A percentile compares a stretch with the other conserved stretches of the same genome.
phyloP scores from a whole-genome alignment of 2,888 invertebrate genomes.

The Cataglyphis cursor region DNA sequence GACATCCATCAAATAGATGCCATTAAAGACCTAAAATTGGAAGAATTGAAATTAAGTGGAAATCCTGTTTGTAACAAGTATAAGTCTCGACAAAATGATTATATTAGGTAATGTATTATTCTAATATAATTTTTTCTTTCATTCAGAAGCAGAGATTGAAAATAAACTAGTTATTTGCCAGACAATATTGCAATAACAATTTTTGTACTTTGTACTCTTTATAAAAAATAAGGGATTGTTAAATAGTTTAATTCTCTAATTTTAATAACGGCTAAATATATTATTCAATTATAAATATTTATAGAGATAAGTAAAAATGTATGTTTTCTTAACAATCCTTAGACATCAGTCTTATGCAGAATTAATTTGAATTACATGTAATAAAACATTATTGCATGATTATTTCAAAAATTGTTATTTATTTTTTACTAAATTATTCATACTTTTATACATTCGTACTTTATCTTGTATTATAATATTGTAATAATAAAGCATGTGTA shows the following conservation, averaged over 20 bases:
- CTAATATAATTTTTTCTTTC: constrained; percentile 42
- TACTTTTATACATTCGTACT: neutral
- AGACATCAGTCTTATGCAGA: neutral
- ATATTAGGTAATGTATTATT: constrained; percentile 91
- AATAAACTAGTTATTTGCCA: neutral
- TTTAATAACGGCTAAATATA: neutral
- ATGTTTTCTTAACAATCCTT: neutral
- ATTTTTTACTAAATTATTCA: neutral
- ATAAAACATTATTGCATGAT: neutral
- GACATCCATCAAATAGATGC: constrained; percentile 90
- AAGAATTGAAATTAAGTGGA: constrained; percentile 93
- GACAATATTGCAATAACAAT: neutral
- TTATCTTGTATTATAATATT: neutral
- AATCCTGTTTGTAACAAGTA: constrained; percentile 94
- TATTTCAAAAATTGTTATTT: neutral
- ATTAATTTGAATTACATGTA: neutral
- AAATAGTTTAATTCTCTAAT: neutral
- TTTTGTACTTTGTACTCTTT: neutral
- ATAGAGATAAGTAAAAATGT: neutral
- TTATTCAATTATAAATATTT: neutral
- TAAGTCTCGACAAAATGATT: constrained; percentile 90
- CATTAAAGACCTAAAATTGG: constrained; percentile 91
- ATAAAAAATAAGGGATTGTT: neutral
- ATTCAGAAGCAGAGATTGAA: neutral
- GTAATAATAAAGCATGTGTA: constrained; percentile 58